A percentile compares a stretch with the other conserved stretches of the same genome.
phyloP scores from a whole-genome alignment of 2,888 invertebrate species.

The Cerastis leucographa region DNA sequence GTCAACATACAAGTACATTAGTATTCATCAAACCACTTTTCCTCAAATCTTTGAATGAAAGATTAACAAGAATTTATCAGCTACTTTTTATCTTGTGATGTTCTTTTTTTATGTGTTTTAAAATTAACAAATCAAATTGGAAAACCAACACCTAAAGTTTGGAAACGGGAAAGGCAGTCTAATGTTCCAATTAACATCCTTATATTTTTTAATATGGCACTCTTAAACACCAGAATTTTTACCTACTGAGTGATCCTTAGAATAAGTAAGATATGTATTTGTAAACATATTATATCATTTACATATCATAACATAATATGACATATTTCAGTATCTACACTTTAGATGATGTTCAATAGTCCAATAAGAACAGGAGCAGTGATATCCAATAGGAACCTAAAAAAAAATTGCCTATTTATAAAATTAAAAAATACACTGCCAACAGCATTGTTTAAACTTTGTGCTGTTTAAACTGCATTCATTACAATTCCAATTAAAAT shows the following conservation, averaged over 20 bases:
- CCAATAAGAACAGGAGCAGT: no score
- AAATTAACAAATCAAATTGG: neutral
- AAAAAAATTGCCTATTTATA: no score
- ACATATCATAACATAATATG: neutral
- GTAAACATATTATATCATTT: no score
- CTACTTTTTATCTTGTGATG: conserved; percentile 34
- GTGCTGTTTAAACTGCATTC: neutral
- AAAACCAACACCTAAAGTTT: neutral
- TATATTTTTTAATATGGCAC: neutral
- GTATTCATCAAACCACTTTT: neutral
- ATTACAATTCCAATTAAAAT: neutral
- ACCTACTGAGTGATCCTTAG: neutral
- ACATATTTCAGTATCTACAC: neutral
- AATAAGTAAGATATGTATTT: no score
- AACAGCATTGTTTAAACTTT: no score
- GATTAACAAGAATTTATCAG: conserved; percentile 27
- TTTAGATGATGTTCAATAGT: neutral
- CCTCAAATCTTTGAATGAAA: conserved; percentile 22
- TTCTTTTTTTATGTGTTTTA: neutral
- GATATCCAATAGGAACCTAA: no score
- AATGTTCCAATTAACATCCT: no score
- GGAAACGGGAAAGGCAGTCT: neutral
- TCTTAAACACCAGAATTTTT: neutral
- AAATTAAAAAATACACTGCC: no score
- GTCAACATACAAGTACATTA: neutral